Evolutionary conservation across 2,113 vertebrate genomes (phyloP).

Genomic region (Seriola quinqueradiata): DNA sequence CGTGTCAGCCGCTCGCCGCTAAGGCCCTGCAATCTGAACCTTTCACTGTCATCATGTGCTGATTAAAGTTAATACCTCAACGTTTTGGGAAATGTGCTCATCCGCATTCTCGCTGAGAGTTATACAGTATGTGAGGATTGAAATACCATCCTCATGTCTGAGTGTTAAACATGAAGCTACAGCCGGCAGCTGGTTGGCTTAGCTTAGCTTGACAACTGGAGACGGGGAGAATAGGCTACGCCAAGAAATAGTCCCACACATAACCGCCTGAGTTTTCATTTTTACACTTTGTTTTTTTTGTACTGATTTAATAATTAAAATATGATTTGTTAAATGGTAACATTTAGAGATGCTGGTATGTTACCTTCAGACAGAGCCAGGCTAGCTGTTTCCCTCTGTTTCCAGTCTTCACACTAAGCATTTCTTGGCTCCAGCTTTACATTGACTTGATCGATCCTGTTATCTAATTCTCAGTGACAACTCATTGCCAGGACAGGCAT

Average conservation of each 20-base stretch:
- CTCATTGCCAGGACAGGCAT: background rate
- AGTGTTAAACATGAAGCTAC: background rate
- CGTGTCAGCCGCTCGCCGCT: background rate
- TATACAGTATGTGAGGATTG: background rate
- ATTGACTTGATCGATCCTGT: background rate
- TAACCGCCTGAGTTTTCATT: background rate
- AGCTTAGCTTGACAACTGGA: background rate
- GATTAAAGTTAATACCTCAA: background rate
- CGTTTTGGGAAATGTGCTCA: background rate
- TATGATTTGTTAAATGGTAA: too few species aligned
- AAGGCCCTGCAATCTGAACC: background rate
- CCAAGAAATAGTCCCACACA: background rate
- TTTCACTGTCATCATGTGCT: conserved; percentile 16
- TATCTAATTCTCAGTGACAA: background rate
- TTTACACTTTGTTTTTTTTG: background rate
- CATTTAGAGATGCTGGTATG: too few species aligned
- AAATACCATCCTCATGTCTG: background rate
- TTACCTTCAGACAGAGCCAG: background rate
- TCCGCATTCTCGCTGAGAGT: background rate
- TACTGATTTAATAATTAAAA: background rate
- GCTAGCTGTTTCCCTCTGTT: background rate
- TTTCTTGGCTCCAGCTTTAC: too few species aligned
- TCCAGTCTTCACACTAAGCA: background rate
- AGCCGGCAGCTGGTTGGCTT: background rate
- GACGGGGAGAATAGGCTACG: background rate